phyloP scores from a whole-genome alignment of 2,888 invertebrate species.

The Villa cingulata region DNA sequence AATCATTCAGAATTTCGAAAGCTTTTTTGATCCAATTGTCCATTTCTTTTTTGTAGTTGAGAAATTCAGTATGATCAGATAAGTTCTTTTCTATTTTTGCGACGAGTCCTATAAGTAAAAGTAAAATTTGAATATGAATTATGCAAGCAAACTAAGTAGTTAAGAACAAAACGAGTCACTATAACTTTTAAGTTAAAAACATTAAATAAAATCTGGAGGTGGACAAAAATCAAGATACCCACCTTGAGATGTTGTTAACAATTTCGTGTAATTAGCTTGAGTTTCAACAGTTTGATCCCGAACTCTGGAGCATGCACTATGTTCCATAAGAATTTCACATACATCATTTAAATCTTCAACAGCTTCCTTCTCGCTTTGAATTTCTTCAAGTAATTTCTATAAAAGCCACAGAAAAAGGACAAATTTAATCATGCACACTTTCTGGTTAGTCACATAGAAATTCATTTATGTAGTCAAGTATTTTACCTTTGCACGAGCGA shows the following conservation, averaged over 20 bases:
- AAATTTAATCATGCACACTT: background rate
- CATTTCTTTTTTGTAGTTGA: slow-evolving; percentile 71
- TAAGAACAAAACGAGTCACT: no score
- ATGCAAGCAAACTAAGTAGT: background rate
- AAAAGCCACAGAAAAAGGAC: slow-evolving; percentile 1
- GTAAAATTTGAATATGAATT: background rate
- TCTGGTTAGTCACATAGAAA: slow-evolving; percentile 7
- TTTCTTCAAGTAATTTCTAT: slow-evolving; percentile 58
- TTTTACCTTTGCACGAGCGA: slow-evolving; percentile 58
- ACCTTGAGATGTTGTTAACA: slow-evolving; percentile 66
- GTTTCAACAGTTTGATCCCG: slow-evolving; percentile 74
- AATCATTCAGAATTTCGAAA: slow-evolving; percentile 68
- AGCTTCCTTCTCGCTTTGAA: slow-evolving; percentile 57
- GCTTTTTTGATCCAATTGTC: slow-evolving; percentile 73
- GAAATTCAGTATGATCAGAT: slow-evolving; percentile 80
- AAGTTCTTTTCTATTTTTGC: slow-evolving; percentile 81
- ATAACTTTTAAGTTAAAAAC: background rate
- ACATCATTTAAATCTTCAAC: slow-evolving; percentile 76
- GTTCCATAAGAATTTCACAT: slow-evolving; percentile 75
- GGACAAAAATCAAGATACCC: slow-evolving; percentile 6
- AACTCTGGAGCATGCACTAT: slow-evolving; percentile 71
- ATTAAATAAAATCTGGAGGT: background rate
- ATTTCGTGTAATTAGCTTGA: slow-evolving; percentile 66
- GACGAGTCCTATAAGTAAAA: slow-evolving; percentile 41
- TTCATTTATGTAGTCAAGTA: slow-evolving; percentile 3